Evolutionary conservation across 2,797 vertebrate genomes (phyloP).

Genomic region (Adrianichthys oophorus): DNA sequence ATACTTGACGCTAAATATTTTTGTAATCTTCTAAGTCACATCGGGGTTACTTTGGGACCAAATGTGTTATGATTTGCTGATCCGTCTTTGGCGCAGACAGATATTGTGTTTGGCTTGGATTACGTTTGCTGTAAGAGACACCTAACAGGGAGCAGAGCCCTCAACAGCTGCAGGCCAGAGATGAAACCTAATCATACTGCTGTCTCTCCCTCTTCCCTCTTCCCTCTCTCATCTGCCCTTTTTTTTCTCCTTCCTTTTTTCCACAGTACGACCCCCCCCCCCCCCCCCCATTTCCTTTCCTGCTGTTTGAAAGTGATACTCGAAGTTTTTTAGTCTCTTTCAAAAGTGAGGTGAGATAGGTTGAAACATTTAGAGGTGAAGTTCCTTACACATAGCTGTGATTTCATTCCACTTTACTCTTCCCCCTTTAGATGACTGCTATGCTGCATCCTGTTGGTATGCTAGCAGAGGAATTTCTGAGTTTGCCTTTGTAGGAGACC

Average conservation of each 20-base stretch:
- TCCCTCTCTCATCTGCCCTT: constrained; percentile 35
- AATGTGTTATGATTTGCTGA: constrained; percentile 66
- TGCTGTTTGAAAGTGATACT: constrained; percentile 73
- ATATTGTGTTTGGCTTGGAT: constrained; percentile 71
- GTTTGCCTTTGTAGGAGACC: constrained; percentile 34
- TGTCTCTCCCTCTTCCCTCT: constrained; percentile 47
- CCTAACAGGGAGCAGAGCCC: constrained; percentile 47
- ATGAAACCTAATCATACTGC: constrained; percentile 68
- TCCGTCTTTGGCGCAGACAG: constrained; percentile 53
- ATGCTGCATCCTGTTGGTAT: constrained; percentile 31
- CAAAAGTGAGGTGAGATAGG: constrained; percentile 51
- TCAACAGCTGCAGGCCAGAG: constrained; percentile 66
- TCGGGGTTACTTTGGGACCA: constrained; percentile 45
- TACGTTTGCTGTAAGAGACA: constrained; percentile 65
- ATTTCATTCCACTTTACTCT: constrained; percentile 45
- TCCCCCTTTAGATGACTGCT: constrained; percentile 50
- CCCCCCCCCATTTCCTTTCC: constrained; percentile 62
- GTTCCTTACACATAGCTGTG: constrained; percentile 65
- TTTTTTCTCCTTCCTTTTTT: constrained; percentile 31
- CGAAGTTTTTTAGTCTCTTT: constrained; percentile 57
- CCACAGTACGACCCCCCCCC: constrained; percentile 7
- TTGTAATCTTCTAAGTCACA: neutral
- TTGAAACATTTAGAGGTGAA: constrained; percentile 53
- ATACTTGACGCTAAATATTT: neutral
- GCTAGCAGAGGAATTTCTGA: constrained; percentile 49